Evolutionary conservation across 2,113 vertebrate species (phyloP).

Genomic region (Ciconia stormi): DNA sequence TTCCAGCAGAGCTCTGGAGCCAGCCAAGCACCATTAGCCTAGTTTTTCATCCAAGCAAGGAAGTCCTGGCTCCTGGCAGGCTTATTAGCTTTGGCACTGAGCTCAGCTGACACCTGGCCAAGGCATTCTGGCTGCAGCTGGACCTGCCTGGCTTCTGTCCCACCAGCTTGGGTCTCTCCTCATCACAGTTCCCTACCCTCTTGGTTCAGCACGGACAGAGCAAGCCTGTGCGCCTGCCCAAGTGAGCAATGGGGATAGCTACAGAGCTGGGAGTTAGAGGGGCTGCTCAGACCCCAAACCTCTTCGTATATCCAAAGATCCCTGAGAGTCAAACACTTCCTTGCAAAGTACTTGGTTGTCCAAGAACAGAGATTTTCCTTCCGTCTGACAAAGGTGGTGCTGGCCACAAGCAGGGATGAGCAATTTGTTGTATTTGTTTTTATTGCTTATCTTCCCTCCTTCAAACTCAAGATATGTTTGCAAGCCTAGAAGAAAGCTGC

Average conservation of each 20-base stretch:
- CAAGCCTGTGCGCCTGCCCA: background rate
- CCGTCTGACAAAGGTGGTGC: background rate
- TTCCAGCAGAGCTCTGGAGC: conserved; percentile 27
- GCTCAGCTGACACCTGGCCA: conserved; percentile 30
- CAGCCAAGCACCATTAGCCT: conserved; percentile 41
- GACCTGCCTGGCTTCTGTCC: conserved; percentile 26
- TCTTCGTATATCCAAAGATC: background rate
- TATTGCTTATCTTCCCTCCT: background rate
- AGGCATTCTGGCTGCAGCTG: conserved; percentile 30
- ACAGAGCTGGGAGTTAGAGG: background rate
- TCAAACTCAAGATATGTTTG: background rate
- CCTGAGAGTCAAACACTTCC: background rate
- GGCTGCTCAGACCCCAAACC: background rate
- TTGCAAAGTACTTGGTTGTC: background rate
- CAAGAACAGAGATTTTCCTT: background rate
- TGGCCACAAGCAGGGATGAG: background rate
- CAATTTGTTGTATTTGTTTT: background rate
- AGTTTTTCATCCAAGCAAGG: conserved; percentile 48
- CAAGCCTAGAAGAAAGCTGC: background rate
- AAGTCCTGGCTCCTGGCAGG: conserved; percentile 48
- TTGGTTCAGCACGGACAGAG: background rate
- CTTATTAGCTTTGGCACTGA: conserved; percentile 47
- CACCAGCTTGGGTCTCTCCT: conserved; percentile 22
- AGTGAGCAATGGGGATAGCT: background rate
- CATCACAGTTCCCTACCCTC: background rate